Percentiles rank a stretch among this genome's conserved stretches.
These are phyloP conservation scores for Oplegnathus fasciatus DNA, from an alignment of 2,113 vertebrate genomes.

Conservation along the genomic window DNA sequence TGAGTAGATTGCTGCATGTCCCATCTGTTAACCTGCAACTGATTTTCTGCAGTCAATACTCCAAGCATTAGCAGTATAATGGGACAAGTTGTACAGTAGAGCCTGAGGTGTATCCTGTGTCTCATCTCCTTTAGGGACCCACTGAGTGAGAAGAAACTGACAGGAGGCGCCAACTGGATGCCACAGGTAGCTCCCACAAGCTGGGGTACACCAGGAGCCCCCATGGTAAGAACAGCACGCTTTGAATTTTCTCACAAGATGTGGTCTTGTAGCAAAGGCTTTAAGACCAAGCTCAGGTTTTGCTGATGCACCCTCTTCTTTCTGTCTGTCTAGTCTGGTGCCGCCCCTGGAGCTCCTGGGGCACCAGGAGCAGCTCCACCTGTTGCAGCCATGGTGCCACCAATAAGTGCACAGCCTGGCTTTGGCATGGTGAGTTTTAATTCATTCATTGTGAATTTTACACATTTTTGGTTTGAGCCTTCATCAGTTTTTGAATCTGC, in stretches of 20 bases:
- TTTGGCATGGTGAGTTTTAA: conserved; percentile 92
- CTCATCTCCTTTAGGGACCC: conserved; percentile 81
- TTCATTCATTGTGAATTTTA: neutral
- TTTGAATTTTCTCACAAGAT: no score
- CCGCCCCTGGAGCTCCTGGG: conserved; percentile 80
- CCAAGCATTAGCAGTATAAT: neutral
- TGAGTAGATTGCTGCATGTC: neutral
- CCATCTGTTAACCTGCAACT: neutral
- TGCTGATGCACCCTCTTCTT: neutral
- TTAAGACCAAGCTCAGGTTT: no score
- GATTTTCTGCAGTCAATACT: neutral
- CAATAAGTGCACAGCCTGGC: conserved; percentile 88
- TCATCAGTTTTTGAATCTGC: neutral
- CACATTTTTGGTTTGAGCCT: neutral
- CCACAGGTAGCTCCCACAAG: conserved; percentile 95
- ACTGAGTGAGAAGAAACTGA: conserved; percentile 95
- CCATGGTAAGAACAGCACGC: conserved; percentile 86
- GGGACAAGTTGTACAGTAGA: neutral
- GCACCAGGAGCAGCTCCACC: conserved; percentile 86
- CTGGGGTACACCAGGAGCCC: conserved; percentile 89
- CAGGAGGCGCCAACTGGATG: conserved; percentile 97
- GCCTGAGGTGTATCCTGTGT: neutral
- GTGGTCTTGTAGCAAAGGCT: no score
- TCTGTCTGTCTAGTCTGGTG: conserved; percentile 65
- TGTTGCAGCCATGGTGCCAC: conserved; percentile 77